Base-by-base conservation (phyloP, 2,113 vertebrate genomes). In the Hucho hucho region DNA sequence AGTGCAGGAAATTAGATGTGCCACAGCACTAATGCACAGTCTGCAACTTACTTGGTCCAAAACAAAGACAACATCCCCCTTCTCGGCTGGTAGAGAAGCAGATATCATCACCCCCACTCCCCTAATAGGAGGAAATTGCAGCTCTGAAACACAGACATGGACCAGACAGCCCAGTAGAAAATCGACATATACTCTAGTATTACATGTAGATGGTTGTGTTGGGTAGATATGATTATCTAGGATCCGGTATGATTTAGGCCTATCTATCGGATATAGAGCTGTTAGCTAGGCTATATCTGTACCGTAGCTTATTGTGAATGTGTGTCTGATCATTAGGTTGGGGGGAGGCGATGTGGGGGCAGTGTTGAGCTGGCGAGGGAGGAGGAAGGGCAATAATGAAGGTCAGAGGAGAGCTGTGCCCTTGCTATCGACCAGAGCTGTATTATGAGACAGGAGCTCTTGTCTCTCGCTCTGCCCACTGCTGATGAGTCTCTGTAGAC, bases 1-100 rank as follows among this genome's bases (percentile, higher is more conserved):
- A 83, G 78, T 74, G 83, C 88, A 88, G 89, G 82, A 90, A 92
- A 92, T 93, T 61, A 88, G 89, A 93, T 87, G 76, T 77, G 12
- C 7, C 12, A 79, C 80, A 73, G 82, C 61, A 28, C 83, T 91
- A 89, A 92, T 89, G 88, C 84, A 88, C 81, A 72, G 81, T 79
- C 82, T 78, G 73, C 80, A 84, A 79, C 83, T 85, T 90, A 85
- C 84, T 90, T 75, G 72, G 29, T 18, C 18, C 4, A 29, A 29
- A 29, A 74, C 46, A 53, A 29, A 74, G 46, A 43, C 18, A 14
- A n/a, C 43, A 25, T 2, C 47, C 53, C 14, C 12, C 56, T 16
- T 24, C 18, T 28, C 4, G 22, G 63, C 47, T 14, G 32, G 53
- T 47, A 25, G 37, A 68, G 0, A 70, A 61, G n/a, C 3, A 20